Evolutionary conservation across 2,113 vertebrate species (phyloP).

Genomic region (Microcebus jonahi): DNA sequence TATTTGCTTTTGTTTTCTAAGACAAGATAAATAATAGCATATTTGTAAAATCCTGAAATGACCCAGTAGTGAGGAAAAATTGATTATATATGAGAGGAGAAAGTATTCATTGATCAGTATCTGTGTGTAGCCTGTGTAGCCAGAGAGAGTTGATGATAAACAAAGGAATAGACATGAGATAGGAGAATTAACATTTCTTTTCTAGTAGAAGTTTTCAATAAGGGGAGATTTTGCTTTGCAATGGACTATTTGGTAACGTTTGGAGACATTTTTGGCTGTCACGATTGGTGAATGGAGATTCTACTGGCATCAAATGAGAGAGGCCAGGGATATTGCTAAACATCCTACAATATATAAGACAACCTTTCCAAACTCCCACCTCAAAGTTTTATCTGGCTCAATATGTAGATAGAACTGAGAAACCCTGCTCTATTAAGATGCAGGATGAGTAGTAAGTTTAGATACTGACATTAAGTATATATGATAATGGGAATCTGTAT

Average conservation of each 20-base stretch:
- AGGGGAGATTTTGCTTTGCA: neutral
- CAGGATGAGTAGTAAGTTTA: neutral
- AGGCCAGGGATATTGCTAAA: neutral
- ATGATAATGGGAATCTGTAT: neutral
- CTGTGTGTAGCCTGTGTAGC: neutral
- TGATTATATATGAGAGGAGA: neutral
- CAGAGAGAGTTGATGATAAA: neutral
- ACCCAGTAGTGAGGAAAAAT: neutral
- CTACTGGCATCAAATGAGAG: neutral
- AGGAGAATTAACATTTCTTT: neutral
- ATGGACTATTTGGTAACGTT: neutral
- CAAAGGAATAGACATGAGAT: rapidly evolving
- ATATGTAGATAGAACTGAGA: neutral
- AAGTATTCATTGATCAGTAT: neutral
- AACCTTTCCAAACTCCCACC: neutral
- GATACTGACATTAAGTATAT: neutral
- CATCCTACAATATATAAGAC: too few relatives aligned
- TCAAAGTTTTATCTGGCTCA: neutral
- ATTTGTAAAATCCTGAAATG: neutral
- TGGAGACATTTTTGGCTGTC: neutral
- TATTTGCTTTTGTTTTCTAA: neutral
- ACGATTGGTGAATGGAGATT: neutral
- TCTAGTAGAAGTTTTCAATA: neutral
- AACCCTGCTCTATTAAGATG: neutral
- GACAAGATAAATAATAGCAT: neutral